A percentile compares a stretch with the other conserved stretches of the same genome.
phyloP scores from a whole-genome alignment of 2,113 vertebrate genomes.

The Etheostoma spectabile region DNA sequence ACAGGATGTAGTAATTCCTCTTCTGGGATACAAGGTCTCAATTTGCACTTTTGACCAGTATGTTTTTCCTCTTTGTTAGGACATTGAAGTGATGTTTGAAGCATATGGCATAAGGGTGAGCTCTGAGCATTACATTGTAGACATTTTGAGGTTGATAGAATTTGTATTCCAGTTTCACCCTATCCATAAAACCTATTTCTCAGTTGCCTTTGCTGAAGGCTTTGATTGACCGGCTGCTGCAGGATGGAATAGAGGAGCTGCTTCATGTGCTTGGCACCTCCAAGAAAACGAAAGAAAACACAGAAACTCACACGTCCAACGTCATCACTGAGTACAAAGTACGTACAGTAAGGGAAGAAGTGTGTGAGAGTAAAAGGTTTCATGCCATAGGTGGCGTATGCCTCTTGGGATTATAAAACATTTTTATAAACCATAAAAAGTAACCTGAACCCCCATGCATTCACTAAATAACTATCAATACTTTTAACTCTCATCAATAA shows the following conservation, averaged over 20 bases:
- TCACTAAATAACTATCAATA: not conserved
- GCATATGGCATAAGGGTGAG: slow-evolving; percentile 90
- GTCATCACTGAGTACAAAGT: slow-evolving; percentile 75
- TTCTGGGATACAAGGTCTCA: not conserved
- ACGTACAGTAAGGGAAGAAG: slow-evolving; percentile 39
- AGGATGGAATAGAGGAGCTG: slow-evolving; percentile 84
- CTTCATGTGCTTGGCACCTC: slow-evolving; percentile 72
- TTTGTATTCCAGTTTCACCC: not conserved
- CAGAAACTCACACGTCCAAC: slow-evolving; percentile 75
- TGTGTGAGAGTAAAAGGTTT: not conserved
- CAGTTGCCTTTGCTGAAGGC: slow-evolving; percentile 89
- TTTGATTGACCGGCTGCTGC: slow-evolving; percentile 85
- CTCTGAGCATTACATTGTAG: not conserved
- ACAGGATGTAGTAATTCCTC: slow-evolving; percentile 7
- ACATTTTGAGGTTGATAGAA: slow-evolving; percentile 4
- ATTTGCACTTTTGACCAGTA: slow-evolving; percentile 10
- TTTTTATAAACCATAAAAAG: not conserved
- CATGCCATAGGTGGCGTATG: not conserved
- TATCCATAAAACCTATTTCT: slow-evolving; percentile 45
- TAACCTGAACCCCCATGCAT: not conserved
- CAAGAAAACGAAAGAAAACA: slow-evolving; percentile 63
- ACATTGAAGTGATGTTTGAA: slow-evolving; percentile 91
- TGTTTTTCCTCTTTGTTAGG: slow-evolving; percentile 76
- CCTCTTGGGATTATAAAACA: not conserved
- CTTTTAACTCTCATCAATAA: not conserved